These are phyloP conservation scores for Carabus problematicus DNA, from an alignment of 2,888 invertebrate species.

Conservation along the genomic window DNA sequence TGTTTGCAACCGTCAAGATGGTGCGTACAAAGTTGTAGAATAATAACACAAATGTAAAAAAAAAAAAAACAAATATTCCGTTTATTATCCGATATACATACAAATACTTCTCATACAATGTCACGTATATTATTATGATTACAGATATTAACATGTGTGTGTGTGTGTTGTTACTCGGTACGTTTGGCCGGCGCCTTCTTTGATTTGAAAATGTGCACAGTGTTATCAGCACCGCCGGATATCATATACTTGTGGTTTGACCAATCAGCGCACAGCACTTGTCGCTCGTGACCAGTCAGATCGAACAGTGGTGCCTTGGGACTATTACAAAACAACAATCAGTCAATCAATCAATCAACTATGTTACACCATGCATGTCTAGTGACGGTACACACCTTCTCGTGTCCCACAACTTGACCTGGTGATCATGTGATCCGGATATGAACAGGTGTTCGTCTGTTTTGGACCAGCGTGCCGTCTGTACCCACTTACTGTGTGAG, in stretches of 20 bases:
- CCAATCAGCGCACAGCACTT: constrained; percentile 94
- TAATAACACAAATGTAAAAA: too few species aligned
- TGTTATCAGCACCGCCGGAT: constrained; percentile 93
- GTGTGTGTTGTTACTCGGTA: constrained; percentile 13
- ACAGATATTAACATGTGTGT: too few species aligned
- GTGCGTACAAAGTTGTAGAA: too few species aligned
- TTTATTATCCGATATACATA: too few species aligned
- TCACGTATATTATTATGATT: too few species aligned
- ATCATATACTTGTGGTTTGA: constrained; percentile 83
- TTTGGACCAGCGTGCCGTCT: constrained; percentile 87
- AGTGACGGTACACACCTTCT: constrained; percentile 70
- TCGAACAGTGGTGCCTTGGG: constrained; percentile 92
- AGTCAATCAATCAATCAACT: constrained; percentile 1
- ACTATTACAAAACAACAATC: constrained; percentile 63
- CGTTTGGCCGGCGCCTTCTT: constrained; percentile 28
- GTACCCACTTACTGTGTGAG: constrained; percentile 92
- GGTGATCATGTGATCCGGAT: constrained; percentile 90
- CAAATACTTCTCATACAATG: too few species aligned
- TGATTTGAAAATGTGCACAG: constrained; percentile 82
- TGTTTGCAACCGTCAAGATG: too few species aligned
- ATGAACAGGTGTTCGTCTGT: constrained; percentile 84
- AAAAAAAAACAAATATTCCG: too few species aligned
- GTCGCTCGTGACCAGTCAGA: constrained; percentile 91
- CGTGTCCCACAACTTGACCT: constrained; percentile 95
- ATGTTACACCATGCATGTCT: not conserved